A percentile compares a stretch with the other conserved stretches of the same genome.
phyloP scores from a whole-genome alignment of 35 echinoderm and acorn worm genomes.

The Stichopus chloronotus region DNA sequence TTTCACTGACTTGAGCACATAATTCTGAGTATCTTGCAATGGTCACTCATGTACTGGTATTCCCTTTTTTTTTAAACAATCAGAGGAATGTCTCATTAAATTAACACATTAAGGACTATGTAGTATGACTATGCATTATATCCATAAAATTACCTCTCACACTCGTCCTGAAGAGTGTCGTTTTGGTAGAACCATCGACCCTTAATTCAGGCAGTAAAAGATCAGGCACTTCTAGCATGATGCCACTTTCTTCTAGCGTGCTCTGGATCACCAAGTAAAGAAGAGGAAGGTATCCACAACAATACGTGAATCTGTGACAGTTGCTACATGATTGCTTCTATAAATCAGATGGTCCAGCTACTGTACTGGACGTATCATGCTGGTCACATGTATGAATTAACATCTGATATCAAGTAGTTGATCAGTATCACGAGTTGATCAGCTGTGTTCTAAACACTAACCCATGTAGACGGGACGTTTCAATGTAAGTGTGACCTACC shows the following conservation, averaged over 20 bases:
- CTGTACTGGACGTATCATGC: too few relatives aligned
- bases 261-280: not conserved
- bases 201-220: not conserved
- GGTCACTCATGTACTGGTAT: not conserved
- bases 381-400: too few relatives aligned
- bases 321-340: too few relatives aligned
- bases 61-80: not conserved
- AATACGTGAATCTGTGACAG: too few relatives aligned
- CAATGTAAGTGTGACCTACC: too few relatives aligned
- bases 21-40: not conserved
- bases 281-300: too few relatives aligned
- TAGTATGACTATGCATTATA: not conserved
- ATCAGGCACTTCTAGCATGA: constrained; percentile 37
- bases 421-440: too few relatives aligned
- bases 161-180: not conserved
- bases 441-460: too few relatives aligned
- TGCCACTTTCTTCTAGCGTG: not conserved
- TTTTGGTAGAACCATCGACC: not conserved
- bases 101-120: not conserved
- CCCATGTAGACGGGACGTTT: too few relatives aligned
- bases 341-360: too few relatives aligned
- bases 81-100: not conserved
- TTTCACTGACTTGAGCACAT: not conserved
- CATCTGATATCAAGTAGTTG: too few relatives aligned
- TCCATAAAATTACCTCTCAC: not conserved